Percentiles rank a stretch among this genome's conserved stretches.
Conservation (phyloP, 2,113 vertebrate genomes). For the Scomber colias region DNA sequence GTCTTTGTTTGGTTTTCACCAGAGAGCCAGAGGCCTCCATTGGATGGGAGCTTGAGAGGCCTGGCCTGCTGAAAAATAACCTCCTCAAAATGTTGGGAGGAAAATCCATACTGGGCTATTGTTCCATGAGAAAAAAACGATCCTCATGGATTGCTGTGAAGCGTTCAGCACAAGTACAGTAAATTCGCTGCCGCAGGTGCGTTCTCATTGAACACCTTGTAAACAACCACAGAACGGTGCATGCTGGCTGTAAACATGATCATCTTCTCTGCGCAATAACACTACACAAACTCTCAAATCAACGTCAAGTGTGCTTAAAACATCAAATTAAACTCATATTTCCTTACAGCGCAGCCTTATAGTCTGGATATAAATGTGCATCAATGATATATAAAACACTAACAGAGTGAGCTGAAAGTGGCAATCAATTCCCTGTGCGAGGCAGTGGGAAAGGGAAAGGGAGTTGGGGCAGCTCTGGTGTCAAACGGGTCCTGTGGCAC, state of each 20-base stretch:
- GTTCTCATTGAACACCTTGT: constrained; percentile 21
- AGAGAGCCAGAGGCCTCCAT: constrained; percentile 77
- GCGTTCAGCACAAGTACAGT: constrained; percentile 49
- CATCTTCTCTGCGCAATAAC: constrained; percentile 18
- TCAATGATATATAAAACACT: constrained; percentile 29
- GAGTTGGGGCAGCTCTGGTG: constrained; percentile 18
- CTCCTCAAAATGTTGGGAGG: constrained; percentile 64
- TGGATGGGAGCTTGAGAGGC: constrained; percentile 73
- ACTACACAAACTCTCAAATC: constrained; percentile 30
- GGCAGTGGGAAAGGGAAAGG: background rate
- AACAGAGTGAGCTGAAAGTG: constrained; percentile 42
- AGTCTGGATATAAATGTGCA: constrained; percentile 30
- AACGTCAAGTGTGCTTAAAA: constrained; percentile 48
- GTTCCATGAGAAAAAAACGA: constrained; percentile 50
- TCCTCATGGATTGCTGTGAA: constrained; percentile 41
- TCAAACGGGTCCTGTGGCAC: constrained; percentile 57
- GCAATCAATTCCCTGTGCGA: constrained; percentile 51
- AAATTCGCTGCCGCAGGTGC: constrained; percentile 6
- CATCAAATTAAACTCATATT: constrained; percentile 53
- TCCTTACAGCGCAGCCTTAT: constrained; percentile 40
- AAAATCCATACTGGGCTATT: constrained; percentile 70
- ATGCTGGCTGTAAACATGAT: constrained; percentile 27
- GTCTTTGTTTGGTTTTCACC: constrained; percentile 82
- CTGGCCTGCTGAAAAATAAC: constrained; percentile 67
- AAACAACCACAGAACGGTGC: constrained; percentile 36